phyloP scores from a whole-genome alignment of 2,797 vertebrate genomes.

The Sebastes diaconus region DNA sequence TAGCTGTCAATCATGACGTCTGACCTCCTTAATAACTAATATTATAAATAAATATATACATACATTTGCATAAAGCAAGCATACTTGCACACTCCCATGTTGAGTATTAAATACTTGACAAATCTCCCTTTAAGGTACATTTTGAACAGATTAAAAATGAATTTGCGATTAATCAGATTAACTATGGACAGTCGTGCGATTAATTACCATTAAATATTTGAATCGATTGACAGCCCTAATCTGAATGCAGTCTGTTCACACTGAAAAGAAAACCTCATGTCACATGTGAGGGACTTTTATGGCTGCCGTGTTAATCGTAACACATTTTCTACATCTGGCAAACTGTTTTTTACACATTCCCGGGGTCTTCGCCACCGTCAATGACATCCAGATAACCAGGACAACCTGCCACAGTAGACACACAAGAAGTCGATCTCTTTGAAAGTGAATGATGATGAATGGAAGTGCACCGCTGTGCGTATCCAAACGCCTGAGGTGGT shows the following conservation, averaged over 20 bases:
- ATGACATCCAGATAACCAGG: constrained; percentile 4
- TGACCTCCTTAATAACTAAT: no score
- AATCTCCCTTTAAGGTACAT: no score
- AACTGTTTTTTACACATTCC: neutral
- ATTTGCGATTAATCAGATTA: no score
- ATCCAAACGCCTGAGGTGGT: constrained; percentile 37
- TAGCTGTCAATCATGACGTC: no score
- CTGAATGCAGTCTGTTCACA: neutral
- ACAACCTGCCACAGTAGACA: neutral
- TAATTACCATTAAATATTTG: rapidly evolving
- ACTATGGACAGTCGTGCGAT: no score
- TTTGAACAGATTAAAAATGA: rapidly evolving
- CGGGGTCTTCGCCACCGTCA: neutral
- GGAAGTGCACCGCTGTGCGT: constrained; percentile 5
- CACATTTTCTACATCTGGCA: neutral
- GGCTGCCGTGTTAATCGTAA: neutral
- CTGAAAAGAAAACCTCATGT: neutral
- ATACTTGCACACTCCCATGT: no score
- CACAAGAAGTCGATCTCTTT: constrained; percentile 20
- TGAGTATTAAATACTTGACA: no score
- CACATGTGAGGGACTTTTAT: neutral
- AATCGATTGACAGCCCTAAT: neutral
- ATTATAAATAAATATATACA: no score
- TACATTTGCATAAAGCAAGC: no score
- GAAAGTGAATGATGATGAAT: constrained; percentile 54